phyloP scores from a whole-genome alignment of 2,888 invertebrate genomes.

The Orthosia cruda region DNA sequence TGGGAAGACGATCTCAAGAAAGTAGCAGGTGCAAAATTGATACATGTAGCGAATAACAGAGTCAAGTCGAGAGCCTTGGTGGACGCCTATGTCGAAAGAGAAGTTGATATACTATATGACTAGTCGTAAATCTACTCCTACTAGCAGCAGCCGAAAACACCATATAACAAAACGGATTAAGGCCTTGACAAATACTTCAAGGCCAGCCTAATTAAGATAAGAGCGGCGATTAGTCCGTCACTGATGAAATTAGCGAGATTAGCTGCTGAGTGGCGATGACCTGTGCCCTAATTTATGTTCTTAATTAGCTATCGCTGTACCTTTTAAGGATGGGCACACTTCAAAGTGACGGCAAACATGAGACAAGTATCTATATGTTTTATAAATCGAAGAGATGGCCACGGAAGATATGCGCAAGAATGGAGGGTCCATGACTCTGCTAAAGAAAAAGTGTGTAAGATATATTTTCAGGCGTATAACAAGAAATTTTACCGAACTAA shows the following conservation, averaged over 20 bases:
- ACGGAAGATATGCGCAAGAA: not conserved
- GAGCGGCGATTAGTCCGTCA: constrained; percentile 70
- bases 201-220: constrained; percentile 73
- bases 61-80: too few relatives aligned
- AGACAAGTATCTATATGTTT: not conserved
- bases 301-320: constrained; percentile 35
- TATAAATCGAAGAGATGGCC: constrained; percentile 15
- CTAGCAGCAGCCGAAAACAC: constrained; percentile 7
- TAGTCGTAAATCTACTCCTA: constrained; percentile 11
- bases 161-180: constrained; percentile 15
- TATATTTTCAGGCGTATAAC: too few relatives aligned
- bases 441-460: not conserved
- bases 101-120: not conserved
- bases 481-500: too few relatives aligned
- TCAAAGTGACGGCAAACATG: constrained; percentile 47
- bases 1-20: too few relatives aligned
- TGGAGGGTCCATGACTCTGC: constrained; percentile 16
- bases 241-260: constrained; percentile 76
- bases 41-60: too few relatives aligned
- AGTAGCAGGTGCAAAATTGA: too few relatives aligned
- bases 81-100: too few relatives aligned
- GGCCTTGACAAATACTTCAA: constrained; percentile 58
- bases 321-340: constrained; percentile 33
- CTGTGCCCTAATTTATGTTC: constrained; percentile 65
- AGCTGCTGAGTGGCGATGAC: constrained; percentile 70